Percentiles rank a stretch among this genome's conserved stretches.
Conservation (phyloP, 2,797 vertebrate species). For the Myripristis murdjan region DNA sequence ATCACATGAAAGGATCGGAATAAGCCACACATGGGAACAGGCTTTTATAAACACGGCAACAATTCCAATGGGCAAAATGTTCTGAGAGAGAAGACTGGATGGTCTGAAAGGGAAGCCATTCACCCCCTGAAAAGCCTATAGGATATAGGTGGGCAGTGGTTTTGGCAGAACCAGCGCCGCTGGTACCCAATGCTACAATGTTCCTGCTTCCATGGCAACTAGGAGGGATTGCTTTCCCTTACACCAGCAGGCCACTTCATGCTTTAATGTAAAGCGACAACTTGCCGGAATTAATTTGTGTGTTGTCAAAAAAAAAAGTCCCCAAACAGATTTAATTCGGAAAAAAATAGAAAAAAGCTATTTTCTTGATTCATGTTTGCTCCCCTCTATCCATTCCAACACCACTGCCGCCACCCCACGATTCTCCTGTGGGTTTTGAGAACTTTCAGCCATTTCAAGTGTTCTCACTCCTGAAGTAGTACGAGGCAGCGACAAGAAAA, state of each 20-base stretch:
- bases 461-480: slow-evolving; percentile 71
- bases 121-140: slow-evolving; percentile 58
- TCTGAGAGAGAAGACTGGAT: slow-evolving; percentile 40
- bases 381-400: slow-evolving; percentile 25
- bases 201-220: slow-evolving; percentile 87
- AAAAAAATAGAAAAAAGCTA: slow-evolving; percentile 59
- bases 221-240: slow-evolving; percentile 76
- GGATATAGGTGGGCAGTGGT: slow-evolving; percentile 78
- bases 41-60: slow-evolving; percentile 39
- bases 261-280: slow-evolving; percentile 88
- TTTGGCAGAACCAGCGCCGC: slow-evolving; percentile 74
- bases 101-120: slow-evolving; percentile 59
- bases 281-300: slow-evolving; percentile 83
- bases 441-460: slow-evolving; percentile 78
- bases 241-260: slow-evolving; percentile 78
- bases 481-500: slow-evolving; percentile 76
- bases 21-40: slow-evolving; percentile 40
- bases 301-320: slow-evolving; percentile 64
- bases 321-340: slow-evolving; percentile 68
- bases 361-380: slow-evolving; percentile 70
- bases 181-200: slow-evolving; percentile 69
- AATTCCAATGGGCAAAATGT: slow-evolving; percentile 41
- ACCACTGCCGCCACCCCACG: slow-evolving; percentile 42
- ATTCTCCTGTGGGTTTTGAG: slow-evolving; percentile 67
- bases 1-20: slow-evolving; percentile 48